Percentiles rank a stretch among this genome's conserved stretches.
Evolutionary conservation across 2,797 vertebrate species (phyloP).

Genomic region (Eptatretus atami): DNA sequence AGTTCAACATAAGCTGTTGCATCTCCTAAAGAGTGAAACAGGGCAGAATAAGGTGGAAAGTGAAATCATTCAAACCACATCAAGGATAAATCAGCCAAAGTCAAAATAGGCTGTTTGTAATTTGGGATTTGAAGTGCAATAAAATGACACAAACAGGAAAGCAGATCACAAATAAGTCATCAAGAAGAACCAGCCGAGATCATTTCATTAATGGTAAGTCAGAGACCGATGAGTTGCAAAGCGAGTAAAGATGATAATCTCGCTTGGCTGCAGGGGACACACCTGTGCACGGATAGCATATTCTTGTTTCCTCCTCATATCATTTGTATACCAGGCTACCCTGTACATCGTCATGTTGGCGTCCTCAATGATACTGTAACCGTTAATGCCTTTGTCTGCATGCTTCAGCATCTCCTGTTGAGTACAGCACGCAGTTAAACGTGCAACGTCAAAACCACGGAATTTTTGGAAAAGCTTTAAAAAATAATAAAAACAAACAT

Average conservation of each 20-base stretch:
- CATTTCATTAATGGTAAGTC: no score
- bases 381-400: slow-evolving; percentile 37
- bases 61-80: slow-evolving; percentile 8
- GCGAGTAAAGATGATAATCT: no score
- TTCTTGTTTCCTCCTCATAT: slow-evolving; percentile 91
- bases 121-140: no score
- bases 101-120: no score
- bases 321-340: slow-evolving; percentile 92
- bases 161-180: no score
- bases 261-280: not conserved
- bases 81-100: no score
- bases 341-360: slow-evolving; percentile 90
- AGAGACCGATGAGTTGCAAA: no score
- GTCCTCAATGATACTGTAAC: slow-evolving; percentile 54
- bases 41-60: slow-evolving; percentile 10
- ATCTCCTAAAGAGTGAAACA: slow-evolving; percentile 30
- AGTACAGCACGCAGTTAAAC: not conserved
- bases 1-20: slow-evolving; percentile 71
- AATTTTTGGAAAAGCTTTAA: no score
- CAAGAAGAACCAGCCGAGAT: no score
- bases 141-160: no score
- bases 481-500: no score
- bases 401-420: slow-evolving; percentile 67
- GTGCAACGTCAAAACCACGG: not conserved
- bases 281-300: slow-evolving; percentile 79